Percentiles rank a stretch among this genome's conserved stretches.
These are phyloP conservation scores for Epinephelus moara DNA, from an alignment of 2,113 vertebrate species.

Conservation along the genomic window DNA sequence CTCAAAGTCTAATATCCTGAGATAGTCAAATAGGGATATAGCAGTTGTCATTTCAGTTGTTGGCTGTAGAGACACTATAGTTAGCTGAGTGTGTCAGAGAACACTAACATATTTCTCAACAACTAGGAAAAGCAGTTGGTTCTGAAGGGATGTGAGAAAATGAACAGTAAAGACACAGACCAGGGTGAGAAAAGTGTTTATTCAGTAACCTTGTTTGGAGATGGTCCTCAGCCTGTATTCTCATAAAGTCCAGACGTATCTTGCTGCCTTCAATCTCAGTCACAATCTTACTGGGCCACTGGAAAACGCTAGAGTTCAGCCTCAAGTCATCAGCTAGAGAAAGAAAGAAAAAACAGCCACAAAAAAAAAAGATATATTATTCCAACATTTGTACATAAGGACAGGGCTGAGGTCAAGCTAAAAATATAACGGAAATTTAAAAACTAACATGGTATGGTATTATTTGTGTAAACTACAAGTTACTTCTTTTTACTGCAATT, in stretches of 20 bases:
- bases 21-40: slow-evolving; percentile 7
- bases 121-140: neutral
- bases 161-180: neutral
- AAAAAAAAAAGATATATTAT: neutral
- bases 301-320: slow-evolving; percentile 88
- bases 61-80: slow-evolving; percentile 52
- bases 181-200: neutral
- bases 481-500: neutral
- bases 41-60: neutral
- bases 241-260: slow-evolving; percentile 69
- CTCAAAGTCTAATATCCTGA: slow-evolving; percentile 86
- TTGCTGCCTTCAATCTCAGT: slow-evolving; percentile 84
- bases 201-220: slow-evolving; percentile 85
- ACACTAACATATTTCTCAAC: neutral
- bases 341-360: neutral
- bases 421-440: neutral
- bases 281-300: slow-evolving; percentile 88
- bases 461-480: neutral
- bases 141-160: neutral
- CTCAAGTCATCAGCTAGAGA: slow-evolving; percentile 88
- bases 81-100: neutral
- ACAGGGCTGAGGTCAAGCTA: neutral
- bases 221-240: slow-evolving; percentile 76
- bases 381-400: neutral
- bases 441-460: neutral